These are phyloP conservation scores for Merops nubicus DNA, from an alignment of 2,113 vertebrate genomes.

Conservation along the genomic window DNA sequence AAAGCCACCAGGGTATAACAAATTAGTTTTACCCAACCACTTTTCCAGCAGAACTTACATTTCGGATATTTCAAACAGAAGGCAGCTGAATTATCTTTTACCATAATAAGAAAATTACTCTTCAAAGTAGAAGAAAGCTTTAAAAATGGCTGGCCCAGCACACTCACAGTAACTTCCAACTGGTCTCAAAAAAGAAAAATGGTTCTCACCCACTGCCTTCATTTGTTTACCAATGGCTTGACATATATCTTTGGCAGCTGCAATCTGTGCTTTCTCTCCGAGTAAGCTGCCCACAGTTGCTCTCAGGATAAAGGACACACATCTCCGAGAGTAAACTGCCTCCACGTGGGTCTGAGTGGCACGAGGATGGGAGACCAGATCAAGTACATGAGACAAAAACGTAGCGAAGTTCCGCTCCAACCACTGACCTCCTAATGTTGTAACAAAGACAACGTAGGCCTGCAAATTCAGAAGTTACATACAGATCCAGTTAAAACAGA, in stretches of 20 bases:
- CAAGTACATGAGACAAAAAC: slow-evolving; percentile 93
- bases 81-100: neutral
- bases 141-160: neutral
- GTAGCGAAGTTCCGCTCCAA: slow-evolving; percentile 95
- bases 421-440: slow-evolving; percentile 94
- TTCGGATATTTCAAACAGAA: neutral
- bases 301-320: slow-evolving; percentile 95
- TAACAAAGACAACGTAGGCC: slow-evolving; percentile 98
- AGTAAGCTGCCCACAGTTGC: slow-evolving; percentile 94
- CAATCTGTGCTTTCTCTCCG: slow-evolving; percentile 97
- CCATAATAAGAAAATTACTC: neutral
- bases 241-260: slow-evolving; percentile 97
- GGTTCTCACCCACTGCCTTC: slow-evolving; percentile 95
- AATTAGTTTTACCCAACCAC: neutral
- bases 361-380: slow-evolving; percentile 94
- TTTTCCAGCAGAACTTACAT: neutral
- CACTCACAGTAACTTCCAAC: neutral
- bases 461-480: slow-evolving; percentile 62
- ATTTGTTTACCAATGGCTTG: slow-evolving; percentile 98
- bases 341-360: slow-evolving; percentile 98
- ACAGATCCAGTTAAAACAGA: neutral
- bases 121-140: neutral
- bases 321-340: slow-evolving; percentile 96
- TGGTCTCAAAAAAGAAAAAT: neutral
- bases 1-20: neutral